These are phyloP conservation scores for Fulmarus glacialis DNA, from an alignment of 2,113 vertebrate genomes.

Conservation along the genomic window DNA sequence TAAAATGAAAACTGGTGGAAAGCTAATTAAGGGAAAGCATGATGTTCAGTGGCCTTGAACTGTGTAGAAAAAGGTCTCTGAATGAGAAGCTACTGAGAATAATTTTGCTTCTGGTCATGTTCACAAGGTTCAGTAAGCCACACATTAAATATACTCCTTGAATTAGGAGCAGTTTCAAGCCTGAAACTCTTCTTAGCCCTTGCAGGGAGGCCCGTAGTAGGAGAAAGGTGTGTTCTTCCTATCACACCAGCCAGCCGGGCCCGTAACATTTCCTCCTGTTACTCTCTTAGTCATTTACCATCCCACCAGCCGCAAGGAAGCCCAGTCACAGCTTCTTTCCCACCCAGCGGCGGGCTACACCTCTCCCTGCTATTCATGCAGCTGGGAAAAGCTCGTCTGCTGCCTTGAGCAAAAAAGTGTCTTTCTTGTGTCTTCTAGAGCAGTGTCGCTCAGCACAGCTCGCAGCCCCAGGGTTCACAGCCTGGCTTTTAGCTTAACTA, in stretches of 20 bases:
- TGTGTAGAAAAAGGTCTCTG: not conserved
- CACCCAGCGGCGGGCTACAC: not conserved
- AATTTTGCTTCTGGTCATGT: not conserved
- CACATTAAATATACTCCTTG: not conserved
- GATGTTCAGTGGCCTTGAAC: not conserved
- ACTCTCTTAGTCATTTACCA: not conserved
- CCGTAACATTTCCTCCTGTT: not conserved
- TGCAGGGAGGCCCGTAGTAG: not conserved
- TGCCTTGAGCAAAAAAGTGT: not conserved
- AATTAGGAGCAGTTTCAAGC: not conserved
- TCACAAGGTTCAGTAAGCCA: not conserved
- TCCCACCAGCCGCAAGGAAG: not conserved
- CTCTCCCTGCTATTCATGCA: not conserved
- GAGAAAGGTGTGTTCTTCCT: not conserved
- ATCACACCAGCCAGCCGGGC: not conserved
- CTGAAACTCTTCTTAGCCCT: not conserved
- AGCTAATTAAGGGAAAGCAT: not conserved
- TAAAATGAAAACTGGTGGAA: not conserved
- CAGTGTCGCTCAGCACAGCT: accelerated
- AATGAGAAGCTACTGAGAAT: not conserved
- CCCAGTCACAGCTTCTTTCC: not conserved
- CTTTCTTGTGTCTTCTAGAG: not conserved
- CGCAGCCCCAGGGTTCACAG: not conserved
- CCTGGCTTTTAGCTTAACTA: not conserved
- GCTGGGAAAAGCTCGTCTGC: not conserved